A percentile compares a stretch with the other conserved stretches of the same genome.
Conservation (phyloP, 2,888 invertebrate species). For the Exocentrus adspersus region DNA sequence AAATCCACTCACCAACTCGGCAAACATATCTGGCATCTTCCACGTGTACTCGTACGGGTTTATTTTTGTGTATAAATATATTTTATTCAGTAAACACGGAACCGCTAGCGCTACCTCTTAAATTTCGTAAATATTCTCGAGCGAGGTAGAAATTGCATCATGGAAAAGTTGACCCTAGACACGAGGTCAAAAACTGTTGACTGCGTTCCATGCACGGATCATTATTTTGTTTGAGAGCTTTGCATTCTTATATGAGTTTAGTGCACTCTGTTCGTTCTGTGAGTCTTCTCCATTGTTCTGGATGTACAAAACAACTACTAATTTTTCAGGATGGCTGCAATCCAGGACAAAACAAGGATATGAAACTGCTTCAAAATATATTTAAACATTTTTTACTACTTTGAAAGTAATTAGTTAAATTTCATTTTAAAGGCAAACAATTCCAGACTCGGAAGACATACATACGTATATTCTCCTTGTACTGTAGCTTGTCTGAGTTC, state of each 20-base stretch:
- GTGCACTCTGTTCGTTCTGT: neutral
- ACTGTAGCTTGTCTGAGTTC: neutral
- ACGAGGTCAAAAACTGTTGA: constrained; percentile 13
- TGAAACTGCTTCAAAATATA: no score
- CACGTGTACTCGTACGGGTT: no score
- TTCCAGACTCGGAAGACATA: no score
- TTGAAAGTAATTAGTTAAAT: no score
- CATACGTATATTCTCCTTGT: neutral
- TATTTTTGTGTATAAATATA: no score
- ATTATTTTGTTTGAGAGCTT: neutral
- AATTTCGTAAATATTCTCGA: neutral
- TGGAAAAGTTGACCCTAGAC: neutral
- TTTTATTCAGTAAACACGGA: no score
- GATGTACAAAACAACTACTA: neutral
- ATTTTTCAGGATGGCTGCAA: neutral
- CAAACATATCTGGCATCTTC: no score
- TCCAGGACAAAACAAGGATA: no score
- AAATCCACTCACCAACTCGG: no score
- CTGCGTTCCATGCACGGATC: neutral
- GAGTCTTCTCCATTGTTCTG: neutral
- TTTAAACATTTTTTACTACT: no score
- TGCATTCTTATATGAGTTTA: neutral
- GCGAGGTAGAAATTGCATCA: neutral
- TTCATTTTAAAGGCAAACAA: no score
- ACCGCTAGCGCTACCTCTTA: no score